Evolutionary conservation across 2,113 vertebrate genomes (phyloP).

Genomic region (Cepphus grylle): DNA sequence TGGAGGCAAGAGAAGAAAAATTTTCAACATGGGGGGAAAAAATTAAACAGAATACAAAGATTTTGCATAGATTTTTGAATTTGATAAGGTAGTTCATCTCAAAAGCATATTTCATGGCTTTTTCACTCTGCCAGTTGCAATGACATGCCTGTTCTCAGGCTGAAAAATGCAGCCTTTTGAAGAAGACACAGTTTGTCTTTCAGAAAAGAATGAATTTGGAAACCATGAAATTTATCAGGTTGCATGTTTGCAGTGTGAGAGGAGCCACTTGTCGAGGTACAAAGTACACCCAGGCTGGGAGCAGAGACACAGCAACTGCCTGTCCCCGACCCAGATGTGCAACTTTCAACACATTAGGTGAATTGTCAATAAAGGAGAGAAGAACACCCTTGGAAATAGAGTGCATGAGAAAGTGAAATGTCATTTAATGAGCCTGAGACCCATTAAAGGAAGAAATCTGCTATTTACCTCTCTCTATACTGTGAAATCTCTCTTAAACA

Average conservation of each 20-base stretch:
- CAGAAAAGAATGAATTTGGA: neutral
- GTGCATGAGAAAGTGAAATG: neutral
- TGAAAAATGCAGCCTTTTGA: neutral
- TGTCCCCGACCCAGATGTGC: neutral
- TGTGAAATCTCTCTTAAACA: constrained; percentile 46
- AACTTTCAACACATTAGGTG: neutral
- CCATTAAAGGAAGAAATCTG: constrained; percentile 36
- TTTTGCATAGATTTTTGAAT: neutral
- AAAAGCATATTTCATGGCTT: neutral
- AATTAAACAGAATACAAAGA: neutral
- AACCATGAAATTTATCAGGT: neutral
- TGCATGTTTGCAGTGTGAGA: neutral
- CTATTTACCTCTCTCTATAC: constrained; percentile 29
- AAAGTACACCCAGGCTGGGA: neutral
- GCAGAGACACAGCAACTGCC: neutral
- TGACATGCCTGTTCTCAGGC: neutral
- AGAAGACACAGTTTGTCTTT: neutral
- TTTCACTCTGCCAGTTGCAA: neutral
- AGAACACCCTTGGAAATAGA: neutral
- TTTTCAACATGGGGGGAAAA: accelerated
- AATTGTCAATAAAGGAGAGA: neutral
- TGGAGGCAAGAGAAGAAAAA: neutral
- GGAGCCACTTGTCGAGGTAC: neutral
- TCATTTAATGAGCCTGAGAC: constrained; percentile 15
- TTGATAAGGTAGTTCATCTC: neutral